A percentile compares a stretch with the other conserved stretches of the same genome.
Conservation (phyloP, 1,140 invertebrate species). For the Saccostrea glomerata region DNA sequence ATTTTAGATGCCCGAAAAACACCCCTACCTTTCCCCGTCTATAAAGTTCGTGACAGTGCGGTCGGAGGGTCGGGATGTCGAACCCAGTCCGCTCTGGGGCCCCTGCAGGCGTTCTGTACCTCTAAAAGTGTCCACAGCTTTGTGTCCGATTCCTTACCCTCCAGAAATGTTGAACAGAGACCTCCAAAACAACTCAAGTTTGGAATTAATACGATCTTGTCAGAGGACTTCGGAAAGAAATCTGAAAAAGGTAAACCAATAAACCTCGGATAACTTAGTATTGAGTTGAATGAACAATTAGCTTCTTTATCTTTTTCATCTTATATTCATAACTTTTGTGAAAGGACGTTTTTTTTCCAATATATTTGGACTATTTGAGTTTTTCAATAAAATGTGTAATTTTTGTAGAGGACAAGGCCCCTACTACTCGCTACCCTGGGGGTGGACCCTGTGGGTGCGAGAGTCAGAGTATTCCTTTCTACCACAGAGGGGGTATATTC, state of each 20-base stretch:
- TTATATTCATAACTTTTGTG: too few relatives aligned
- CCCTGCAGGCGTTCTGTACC: constrained; percentile 66
- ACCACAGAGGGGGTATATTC: background rate
- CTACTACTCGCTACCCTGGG: background rate
- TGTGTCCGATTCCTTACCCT: constrained; percentile 45
- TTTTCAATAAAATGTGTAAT: background rate
- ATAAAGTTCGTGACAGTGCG: background rate
- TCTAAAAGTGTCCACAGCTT: constrained; percentile 62
- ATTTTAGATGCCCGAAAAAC: constrained; percentile 46
- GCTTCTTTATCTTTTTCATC: background rate
- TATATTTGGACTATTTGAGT: too few relatives aligned
- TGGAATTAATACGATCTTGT: constrained; percentile 70
- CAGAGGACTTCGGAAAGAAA: constrained; percentile 67
- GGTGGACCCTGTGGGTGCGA: constrained; percentile 1
- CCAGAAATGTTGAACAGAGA: background rate
- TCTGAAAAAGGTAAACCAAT: constrained; percentile 59
- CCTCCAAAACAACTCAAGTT: constrained; percentile 65
- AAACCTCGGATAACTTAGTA: background rate
- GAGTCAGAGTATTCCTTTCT: constrained; percentile 9
- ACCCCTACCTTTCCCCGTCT: background rate
- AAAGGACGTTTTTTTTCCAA: too few relatives aligned
- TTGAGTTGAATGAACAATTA: background rate
- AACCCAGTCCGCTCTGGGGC: constrained; percentile 62
- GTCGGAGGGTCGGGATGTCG: constrained; percentile 32
- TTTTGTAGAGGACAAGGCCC: background rate